phyloP scores from a whole-genome alignment of 2,797 vertebrate genomes.

The Falco naumanni region DNA sequence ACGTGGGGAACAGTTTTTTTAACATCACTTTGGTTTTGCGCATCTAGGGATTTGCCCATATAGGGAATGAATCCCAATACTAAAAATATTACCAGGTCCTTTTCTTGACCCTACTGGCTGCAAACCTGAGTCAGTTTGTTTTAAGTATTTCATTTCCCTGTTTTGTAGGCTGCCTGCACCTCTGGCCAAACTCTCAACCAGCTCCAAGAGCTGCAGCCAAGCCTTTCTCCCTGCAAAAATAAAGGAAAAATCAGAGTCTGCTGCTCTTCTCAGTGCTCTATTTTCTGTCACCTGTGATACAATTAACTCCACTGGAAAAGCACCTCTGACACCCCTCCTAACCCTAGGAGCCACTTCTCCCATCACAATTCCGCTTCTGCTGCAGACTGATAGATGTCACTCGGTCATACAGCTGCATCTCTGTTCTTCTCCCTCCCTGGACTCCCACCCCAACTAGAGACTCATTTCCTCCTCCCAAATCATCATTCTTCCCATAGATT shows the following conservation, averaged over 20 bases:
- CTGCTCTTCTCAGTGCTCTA: not conserved
- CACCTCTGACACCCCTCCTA: not conserved
- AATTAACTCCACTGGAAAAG: not conserved
- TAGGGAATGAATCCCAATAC: not conserved
- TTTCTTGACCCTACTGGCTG: not conserved
- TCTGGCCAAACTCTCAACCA: not conserved
- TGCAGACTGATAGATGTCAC: not conserved
- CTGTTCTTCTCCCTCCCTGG: not conserved
- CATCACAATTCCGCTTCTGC: not conserved
- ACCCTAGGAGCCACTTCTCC: not conserved
- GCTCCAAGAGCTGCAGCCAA: not conserved
- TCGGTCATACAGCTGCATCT: accelerated
- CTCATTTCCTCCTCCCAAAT: not conserved
- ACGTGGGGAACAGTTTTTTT: not conserved
- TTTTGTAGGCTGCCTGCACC: not conserved
- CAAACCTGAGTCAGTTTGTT: not conserved
- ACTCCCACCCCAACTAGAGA: not conserved
- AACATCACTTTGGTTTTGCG: not conserved
- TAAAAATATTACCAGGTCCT: not conserved
- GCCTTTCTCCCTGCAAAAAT: not conserved
- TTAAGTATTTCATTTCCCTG: not conserved
- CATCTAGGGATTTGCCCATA: not conserved
- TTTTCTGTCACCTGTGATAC: accelerated
- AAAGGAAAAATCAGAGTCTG: not conserved
- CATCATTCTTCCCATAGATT: not conserved